Evolutionary conservation across 2,888 invertebrate genomes (phyloP).

Genomic region (Caenorhabditis sulstoni): DNA sequence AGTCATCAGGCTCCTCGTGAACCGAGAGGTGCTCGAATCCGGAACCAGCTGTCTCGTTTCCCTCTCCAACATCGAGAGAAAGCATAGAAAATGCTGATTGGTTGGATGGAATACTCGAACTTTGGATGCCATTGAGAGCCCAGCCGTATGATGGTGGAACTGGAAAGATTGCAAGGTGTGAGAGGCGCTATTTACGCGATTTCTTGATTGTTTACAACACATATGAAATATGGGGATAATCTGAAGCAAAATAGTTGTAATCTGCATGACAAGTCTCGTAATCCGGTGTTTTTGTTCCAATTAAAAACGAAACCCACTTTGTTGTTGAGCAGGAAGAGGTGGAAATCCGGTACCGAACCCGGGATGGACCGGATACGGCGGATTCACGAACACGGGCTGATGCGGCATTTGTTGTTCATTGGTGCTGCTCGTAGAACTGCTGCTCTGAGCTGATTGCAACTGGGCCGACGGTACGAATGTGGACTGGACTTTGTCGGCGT

Average conservation of each 20-base stretch:
- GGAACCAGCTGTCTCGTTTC: constrained; percentile 39
- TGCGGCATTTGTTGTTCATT: constrained; percentile 43
- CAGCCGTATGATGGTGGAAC: constrained; percentile 53
- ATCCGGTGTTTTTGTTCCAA: not conserved
- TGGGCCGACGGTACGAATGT: constrained; percentile 46
- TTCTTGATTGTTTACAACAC: no score
- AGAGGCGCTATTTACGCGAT: no score
- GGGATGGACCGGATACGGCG: constrained; percentile 42
- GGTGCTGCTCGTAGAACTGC: constrained; percentile 17
- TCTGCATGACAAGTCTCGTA: no score
- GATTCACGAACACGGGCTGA: constrained; percentile 36
- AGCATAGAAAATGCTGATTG: constrained; percentile 15
- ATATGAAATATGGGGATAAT: no score
- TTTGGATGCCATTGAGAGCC: constrained; percentile 34
- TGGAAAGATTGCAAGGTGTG: not conserved
- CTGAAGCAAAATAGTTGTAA: no score
- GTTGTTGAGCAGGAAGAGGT: constrained; percentile 18
- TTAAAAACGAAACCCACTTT: constrained; percentile 1
- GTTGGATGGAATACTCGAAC: not conserved
- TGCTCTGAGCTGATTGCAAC: constrained; percentile 19
- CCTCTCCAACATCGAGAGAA: constrained; percentile 29
- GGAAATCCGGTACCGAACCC: constrained; percentile 42
- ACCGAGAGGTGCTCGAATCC: constrained; percentile 44
- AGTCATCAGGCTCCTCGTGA: constrained; percentile 16
- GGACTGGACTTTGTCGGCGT: constrained; percentile 14